A percentile compares a stretch with the other conserved stretches of the same genome.
Evolutionary conservation across 1,140 invertebrate species (phyloP).

Genomic region (Drosophila setifemur): DNA sequence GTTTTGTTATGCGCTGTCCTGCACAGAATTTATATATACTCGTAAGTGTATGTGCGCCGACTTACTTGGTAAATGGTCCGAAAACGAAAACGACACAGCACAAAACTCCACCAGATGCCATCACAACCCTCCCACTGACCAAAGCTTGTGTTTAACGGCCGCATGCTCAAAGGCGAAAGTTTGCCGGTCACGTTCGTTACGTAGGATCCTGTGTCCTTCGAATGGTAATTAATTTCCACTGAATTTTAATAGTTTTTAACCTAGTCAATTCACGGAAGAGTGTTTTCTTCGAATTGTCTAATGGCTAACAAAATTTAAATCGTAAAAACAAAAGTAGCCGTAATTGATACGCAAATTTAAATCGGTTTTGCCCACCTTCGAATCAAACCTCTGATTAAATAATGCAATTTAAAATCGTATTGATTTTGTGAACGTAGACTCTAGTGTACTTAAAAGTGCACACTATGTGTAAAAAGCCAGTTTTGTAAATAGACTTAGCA

Average conservation of each 20-base stretch:
- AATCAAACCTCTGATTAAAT: constrained; percentile 53
- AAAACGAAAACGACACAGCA: constrained; percentile 67
- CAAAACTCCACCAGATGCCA: constrained; percentile 41
- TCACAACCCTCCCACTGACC: constrained; percentile 6
- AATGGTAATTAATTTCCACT: constrained; percentile 68
- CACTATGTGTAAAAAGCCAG: constrained; percentile 24
- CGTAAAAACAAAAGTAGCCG: constrained; percentile 47
- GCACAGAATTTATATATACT: not conserved
- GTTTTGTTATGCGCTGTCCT: constrained; percentile 58
- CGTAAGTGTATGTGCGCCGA: constrained; percentile 38
- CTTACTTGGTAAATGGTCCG: constrained; percentile 72
- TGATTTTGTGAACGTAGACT: constrained; percentile 64
- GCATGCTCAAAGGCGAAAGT: constrained; percentile 58
- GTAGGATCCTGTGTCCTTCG: constrained; percentile 5
- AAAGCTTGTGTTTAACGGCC: constrained; percentile 48
- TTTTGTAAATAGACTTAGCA: too few relatives aligned
- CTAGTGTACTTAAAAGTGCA: constrained; percentile 68
- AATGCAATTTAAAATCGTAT: constrained; percentile 72
- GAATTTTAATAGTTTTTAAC: constrained; percentile 31
- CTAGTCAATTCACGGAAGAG: not conserved
- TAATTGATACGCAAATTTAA: constrained; percentile 53
- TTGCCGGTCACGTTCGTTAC: constrained; percentile 55
- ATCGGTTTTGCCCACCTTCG: constrained; percentile 28
- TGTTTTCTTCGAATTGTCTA: constrained; percentile 4
- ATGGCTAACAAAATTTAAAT: not conserved